Evolutionary conservation across 1,140 invertebrate genomes (phyloP).

Genomic region (Aphaenogaster floridana): DNA sequence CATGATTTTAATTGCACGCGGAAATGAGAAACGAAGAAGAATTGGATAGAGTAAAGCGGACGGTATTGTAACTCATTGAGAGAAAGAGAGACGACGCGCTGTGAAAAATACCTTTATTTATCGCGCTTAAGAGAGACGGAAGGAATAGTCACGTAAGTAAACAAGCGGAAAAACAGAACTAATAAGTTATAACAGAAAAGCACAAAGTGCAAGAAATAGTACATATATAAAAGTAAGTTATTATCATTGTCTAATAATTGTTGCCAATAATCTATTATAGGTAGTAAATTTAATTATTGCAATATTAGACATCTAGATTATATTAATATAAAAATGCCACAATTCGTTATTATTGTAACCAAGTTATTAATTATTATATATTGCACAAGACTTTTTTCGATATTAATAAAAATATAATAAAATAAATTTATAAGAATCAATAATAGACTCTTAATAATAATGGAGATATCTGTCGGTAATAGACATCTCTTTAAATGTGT

Average conservation of each 20-base stretch:
- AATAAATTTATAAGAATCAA: neutral
- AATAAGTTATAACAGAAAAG: slow-evolving; percentile 23
- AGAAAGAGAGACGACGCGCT: neutral
- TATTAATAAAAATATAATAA: neutral
- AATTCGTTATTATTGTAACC: neutral
- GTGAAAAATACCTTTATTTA: slow-evolving; percentile 47
- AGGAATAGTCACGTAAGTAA: slow-evolving; percentile 28
- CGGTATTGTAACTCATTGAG: slow-evolving; percentile 38
- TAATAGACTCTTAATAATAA: neutral
- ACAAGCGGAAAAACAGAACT: slow-evolving; percentile 17
- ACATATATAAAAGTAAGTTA: neutral
- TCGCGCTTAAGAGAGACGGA: slow-evolving; percentile 21
- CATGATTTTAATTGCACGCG: slow-evolving; percentile 59
- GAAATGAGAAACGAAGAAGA: slow-evolving; percentile 56
- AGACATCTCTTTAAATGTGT: neutral
- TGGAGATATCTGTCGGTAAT: neutral
- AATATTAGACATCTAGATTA: neutral
- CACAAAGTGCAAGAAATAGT: neutral
- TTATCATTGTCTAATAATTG: neutral
- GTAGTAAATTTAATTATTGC: neutral
- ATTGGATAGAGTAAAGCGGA: slow-evolving; percentile 15
- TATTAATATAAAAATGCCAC: neutral
- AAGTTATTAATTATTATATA: neutral
- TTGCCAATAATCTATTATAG: neutral
- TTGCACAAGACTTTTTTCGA: neutral